phyloP scores from a whole-genome alignment of 1,140 invertebrate genomes.

The Scaptomyza pallida region DNA sequence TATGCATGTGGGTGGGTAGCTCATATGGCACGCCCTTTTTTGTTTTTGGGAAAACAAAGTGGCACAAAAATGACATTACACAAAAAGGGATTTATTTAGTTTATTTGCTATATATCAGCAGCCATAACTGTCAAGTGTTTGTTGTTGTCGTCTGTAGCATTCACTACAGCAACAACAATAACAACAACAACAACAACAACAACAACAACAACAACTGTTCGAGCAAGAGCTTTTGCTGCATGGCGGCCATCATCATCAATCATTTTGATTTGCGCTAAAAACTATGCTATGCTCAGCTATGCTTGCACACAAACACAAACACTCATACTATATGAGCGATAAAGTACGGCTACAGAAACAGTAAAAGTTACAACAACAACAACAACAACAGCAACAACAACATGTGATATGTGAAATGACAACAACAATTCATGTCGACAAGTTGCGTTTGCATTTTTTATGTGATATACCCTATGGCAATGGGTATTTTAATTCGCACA shows the following conservation, averaged over 20 bases:
- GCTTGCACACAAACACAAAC: not conserved
- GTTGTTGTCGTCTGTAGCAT: conserved; percentile 44
- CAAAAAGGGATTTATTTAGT: conserved; percentile 77
- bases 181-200: conserved; percentile 6
- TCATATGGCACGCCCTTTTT: conserved; percentile 16
- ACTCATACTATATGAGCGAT: conserved; percentile 42
- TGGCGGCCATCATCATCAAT: conserved; percentile 76
- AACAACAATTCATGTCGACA: conserved; percentile 81
- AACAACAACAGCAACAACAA: conserved; percentile 36
- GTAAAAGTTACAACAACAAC: conserved; percentile 31
- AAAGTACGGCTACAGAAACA: conserved; percentile 57
- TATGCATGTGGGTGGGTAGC: conserved; percentile 8
- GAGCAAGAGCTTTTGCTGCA: conserved; percentile 53
- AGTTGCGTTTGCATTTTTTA: conserved; percentile 69
- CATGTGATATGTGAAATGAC: conserved; percentile 65
- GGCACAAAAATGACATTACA: conserved; percentile 73
- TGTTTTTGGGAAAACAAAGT: conserved; percentile 50
- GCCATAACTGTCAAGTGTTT: conserved; percentile 77
- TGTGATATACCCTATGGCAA: not conserved
- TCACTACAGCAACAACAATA: conserved; percentile 11
- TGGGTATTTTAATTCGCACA: not conserved
- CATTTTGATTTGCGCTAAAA: conserved; percentile 82
- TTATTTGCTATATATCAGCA: conserved; percentile 81
- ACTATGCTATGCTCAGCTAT: conserved; percentile 49
- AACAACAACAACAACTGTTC: conserved; percentile 7